These are phyloP conservation scores for Chelidonichthys spinosus DNA, from an alignment of 2,797 vertebrate genomes.

Conservation along the genomic window DNA sequence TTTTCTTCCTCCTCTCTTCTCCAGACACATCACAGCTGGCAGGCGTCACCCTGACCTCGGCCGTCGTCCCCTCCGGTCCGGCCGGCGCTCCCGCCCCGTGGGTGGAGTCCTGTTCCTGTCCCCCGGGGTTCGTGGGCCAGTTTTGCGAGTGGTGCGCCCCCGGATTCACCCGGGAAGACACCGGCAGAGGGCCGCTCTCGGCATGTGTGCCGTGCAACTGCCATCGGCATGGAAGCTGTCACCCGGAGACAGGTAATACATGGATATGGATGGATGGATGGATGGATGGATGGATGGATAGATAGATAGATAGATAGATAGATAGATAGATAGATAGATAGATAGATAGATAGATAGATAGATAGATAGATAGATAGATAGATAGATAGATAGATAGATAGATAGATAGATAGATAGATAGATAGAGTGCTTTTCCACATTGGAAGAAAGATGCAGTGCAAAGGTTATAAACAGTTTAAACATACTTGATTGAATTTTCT, in stretches of 20 bases:
- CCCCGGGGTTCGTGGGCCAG: conserved; percentile 85
- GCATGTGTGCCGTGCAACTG: conserved; percentile 90
- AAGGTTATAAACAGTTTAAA: background rate
- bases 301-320: conserved; percentile 33
- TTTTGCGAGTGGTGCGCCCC: conserved; percentile 89
- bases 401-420: conserved; percentile 53
- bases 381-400: conserved; percentile 62
- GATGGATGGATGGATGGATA: no score
- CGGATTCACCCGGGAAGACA: conserved; percentile 87
- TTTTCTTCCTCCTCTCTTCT: conserved; percentile 17
- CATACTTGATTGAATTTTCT: background rate
- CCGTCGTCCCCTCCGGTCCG: conserved; percentile 50
- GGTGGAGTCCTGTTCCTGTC: conserved; percentile 92
- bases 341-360: conserved; percentile 64
- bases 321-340: conserved; percentile 50
- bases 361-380: conserved; percentile 64
- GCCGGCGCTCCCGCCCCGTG: conserved; percentile 78
- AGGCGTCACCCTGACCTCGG: conserved; percentile 83
- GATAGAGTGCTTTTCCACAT: conserved; percentile 23
- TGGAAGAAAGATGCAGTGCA: background rate
- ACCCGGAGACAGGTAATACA: conserved; percentile 87
- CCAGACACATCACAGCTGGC: conserved; percentile 87
- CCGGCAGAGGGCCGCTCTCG: conserved; percentile 74
- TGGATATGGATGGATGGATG: no score
- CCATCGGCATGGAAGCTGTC: conserved; percentile 90